These are phyloP conservation scores for Teleiodes luculella DNA, from an alignment of 2,888 invertebrate genomes.

Conservation along the genomic window DNA sequence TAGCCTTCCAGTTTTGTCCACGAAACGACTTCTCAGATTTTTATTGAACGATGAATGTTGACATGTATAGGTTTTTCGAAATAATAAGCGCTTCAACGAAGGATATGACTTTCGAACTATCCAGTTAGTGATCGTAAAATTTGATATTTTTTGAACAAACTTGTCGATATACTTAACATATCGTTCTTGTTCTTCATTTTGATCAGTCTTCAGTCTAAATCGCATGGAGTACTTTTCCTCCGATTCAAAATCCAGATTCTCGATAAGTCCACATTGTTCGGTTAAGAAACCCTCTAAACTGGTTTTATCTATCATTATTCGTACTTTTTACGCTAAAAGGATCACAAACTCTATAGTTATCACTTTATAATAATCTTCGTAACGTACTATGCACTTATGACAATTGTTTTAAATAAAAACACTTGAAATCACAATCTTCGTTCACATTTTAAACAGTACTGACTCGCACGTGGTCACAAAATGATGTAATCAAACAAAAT, in stretches of 20 bases:
- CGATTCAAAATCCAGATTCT: constrained; percentile 17
- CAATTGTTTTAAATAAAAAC: constrained; percentile 12
- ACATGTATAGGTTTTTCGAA: constrained; percentile 6
- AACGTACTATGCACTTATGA: constrained; percentile 15
- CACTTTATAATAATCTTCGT: constrained; percentile 17
- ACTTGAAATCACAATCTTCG: neutral
- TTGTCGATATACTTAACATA: constrained; percentile 11
- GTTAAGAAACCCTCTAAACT: constrained; percentile 18
- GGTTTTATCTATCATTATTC: constrained; percentile 17
- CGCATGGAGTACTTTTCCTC: constrained; percentile 12
- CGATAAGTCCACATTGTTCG: constrained; percentile 20
- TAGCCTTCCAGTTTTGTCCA: neutral
- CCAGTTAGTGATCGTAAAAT: constrained; percentile 11
- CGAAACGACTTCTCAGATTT: neutral
- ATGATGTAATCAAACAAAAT: constrained; percentile 12
- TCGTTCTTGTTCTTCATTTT: constrained; percentile 13
- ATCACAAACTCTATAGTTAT: constrained; percentile 14
- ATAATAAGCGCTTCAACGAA: constrained; percentile 1
- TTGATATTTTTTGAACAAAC: neutral
- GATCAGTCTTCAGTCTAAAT: constrained; percentile 10
- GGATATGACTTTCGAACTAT: constrained; percentile 10
- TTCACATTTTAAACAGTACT: too few species aligned
- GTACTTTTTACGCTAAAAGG: constrained; percentile 13
- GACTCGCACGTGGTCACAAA: constrained; percentile 12
- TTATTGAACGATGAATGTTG: constrained; percentile 13